These are phyloP conservation scores for Aphaenogaster rudis DNA, from an alignment of 1,140 invertebrate genomes.

Conservation along the genomic window DNA sequence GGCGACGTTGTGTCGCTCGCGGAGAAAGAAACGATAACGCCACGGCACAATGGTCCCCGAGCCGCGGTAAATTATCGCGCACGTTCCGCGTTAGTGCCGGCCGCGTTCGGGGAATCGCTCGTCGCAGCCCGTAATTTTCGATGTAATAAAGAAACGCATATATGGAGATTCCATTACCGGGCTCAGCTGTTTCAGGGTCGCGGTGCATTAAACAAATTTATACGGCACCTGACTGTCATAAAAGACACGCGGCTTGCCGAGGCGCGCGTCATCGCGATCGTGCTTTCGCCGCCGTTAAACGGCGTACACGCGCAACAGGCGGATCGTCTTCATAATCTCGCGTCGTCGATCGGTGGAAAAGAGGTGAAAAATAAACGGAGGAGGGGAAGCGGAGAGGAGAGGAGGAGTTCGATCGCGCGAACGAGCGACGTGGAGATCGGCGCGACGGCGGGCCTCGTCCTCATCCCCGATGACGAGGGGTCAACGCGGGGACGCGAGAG, in stretches of 20 bases:
- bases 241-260: constrained; percentile 74
- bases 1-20: neutral
- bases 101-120: constrained; percentile 63
- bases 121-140: constrained; percentile 73
- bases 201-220: constrained; percentile 77
- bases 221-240: constrained; percentile 77
- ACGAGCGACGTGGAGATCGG: constrained; percentile 38
- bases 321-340: constrained; percentile 62
- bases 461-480: constrained; percentile 42
- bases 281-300: constrained; percentile 72
- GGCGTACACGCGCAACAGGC: constrained; percentile 8
- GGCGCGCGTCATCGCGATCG: constrained; percentile 69
- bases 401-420: constrained; percentile 48
- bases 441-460: constrained; percentile 16
- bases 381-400: neutral
- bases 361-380: constrained; percentile 23
- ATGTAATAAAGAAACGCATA: constrained; percentile 74
- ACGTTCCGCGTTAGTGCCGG: constrained; percentile 55
- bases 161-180: constrained; percentile 77
- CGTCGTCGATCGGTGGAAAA: constrained; percentile 26
- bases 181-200: constrained; percentile 75
- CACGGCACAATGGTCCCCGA: constrained; percentile 45
- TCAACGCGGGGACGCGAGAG: constrained; percentile 56
- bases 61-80: constrained; percentile 65
- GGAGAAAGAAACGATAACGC: constrained; percentile 30